Evolutionary conservation across 2,113 vertebrate species (phyloP), one percentile per base, ranked within the genome.

Genomic region (Phylloscopus whistleri): DNA sequence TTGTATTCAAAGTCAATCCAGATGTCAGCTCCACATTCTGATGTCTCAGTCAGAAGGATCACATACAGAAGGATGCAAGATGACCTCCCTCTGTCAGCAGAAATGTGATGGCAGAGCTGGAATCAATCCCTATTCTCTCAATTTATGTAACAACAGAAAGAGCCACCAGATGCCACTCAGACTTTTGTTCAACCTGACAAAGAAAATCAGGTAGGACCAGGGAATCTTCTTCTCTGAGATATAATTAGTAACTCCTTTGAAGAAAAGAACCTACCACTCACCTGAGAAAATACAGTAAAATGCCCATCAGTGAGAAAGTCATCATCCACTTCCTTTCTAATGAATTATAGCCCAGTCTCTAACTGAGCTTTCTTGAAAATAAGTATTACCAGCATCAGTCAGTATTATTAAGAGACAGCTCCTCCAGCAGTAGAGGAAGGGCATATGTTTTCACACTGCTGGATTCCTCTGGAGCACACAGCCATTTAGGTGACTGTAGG

Each of bases 111-210:
- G 37, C 55, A 28, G 44, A 87, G 49, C 68, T 43, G 87, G 58
- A 94, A 69, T 62, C 66, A 89, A 52, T 37, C 62, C 41, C 30
- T 44, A 51, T 37, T 39, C 33, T 48, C 60, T 31, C 39, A 26
- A 52, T 74, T 74, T 74, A 55, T 7, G 6, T 80, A 92, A 85
- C 35, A 88, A 74, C 1, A 72, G 39, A 78, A 90, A 84, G 51
- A 92, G 27, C 30, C 84, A 96, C n/a, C 56, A 91, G 28, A 82
- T 89, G 41, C 79, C 87, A 88, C 59, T 80, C 84, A 77, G 48
- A 77, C 59, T 90, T 95, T 43, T 86, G 59, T 44, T 88, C 68
- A 80, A 33, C 24, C 24, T 81, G 51, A 44, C 72, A 85, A 58
- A 91, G 51, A 73, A 85, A 82, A 84, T 43, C 78, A 88, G 35